Base-by-base conservation (phyloP, 92 coral and sea anemone genomes). In the Siderastrea siderea region DNA sequence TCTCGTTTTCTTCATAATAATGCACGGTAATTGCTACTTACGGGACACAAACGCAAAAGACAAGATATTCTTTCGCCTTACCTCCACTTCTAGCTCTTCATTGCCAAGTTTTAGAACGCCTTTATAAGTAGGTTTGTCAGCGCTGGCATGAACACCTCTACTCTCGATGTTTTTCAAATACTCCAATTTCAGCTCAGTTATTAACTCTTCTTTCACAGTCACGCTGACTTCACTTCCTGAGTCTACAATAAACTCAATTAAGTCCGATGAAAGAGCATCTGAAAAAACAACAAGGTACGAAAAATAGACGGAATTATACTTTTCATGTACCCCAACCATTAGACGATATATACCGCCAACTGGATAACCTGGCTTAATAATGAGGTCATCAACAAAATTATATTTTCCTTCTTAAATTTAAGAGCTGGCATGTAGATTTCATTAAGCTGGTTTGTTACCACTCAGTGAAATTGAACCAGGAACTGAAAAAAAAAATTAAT, bases 201-300 rank as follows among this genome's bases (percentile, higher is more conserved):
- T 85, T 0, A 93, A 51, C 1, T 87, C 81, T 1, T 79, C 58
- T 6, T 68, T 83, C 3, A 83, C 93, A 1, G 99, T 96, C 3
- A 96, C 96, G 7, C 62, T 4, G 17, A 96, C 99, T 16, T 96
- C 99, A 68, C 99, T 96, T 6, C 95, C 99, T n/a, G 93, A 90
- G 67, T 96, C 99, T 13, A 96, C 92, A 5, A 94, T 78, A 67
- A 93, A 94, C 17, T 91, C 90, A 7, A 88, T 53, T 7, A 79
- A 48, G 44, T 91, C 94, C 12, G 93, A 81, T 9, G 82, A 78
- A 47, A 72, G 73, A 64, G 68, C 67, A 44, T 68, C 96, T 93
- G 50, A 5, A 65, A 49, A 67, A 15, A 53, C 16, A 8, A 58
- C 12, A 45, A n/a, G 2, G 15, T 2, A 44, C 51, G 13, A 13